phyloP scores from a whole-genome alignment of 2,797 vertebrate genomes.

The Rhinoraja longicauda region DNA sequence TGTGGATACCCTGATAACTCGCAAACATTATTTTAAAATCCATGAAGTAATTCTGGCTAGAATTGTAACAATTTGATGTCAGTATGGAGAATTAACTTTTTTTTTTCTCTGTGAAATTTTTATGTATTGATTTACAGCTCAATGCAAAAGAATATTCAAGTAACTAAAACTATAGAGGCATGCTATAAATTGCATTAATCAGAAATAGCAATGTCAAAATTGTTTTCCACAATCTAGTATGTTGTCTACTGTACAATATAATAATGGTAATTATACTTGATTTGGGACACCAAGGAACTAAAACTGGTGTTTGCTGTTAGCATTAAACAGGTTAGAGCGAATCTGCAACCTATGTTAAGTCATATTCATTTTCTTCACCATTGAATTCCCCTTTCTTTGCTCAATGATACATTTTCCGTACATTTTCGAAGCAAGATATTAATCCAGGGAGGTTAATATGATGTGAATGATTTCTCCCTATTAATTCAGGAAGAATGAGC shows the following conservation, averaged over 20 bases:
- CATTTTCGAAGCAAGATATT: neutral
- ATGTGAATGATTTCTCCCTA: neutral
- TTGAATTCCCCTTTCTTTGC: neutral
- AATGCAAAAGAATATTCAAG: neutral
- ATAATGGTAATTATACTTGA: neutral
- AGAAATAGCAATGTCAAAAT: neutral
- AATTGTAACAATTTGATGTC: neutral
- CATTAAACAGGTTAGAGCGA: neutral
- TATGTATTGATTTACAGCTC: neutral
- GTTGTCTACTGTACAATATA: neutral
- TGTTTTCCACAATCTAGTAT: neutral
- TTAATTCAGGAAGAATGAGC: neutral
- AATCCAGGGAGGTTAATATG: neutral
- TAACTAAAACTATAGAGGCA: neutral
- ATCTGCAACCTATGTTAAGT: neutral
- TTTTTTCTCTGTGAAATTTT: neutral
- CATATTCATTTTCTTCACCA: neutral
- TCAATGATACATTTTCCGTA: neutral
- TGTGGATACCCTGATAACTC: neutral
- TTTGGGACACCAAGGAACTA: neutral
- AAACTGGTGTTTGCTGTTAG: neutral
- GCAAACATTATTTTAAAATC: neutral
- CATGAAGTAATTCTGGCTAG: neutral
- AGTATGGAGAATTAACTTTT: neutral
- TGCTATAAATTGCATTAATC: neutral